Base-by-base conservation (phyloP, 2,113 vertebrate genomes). In the Asarcornis scutulata region DNA sequence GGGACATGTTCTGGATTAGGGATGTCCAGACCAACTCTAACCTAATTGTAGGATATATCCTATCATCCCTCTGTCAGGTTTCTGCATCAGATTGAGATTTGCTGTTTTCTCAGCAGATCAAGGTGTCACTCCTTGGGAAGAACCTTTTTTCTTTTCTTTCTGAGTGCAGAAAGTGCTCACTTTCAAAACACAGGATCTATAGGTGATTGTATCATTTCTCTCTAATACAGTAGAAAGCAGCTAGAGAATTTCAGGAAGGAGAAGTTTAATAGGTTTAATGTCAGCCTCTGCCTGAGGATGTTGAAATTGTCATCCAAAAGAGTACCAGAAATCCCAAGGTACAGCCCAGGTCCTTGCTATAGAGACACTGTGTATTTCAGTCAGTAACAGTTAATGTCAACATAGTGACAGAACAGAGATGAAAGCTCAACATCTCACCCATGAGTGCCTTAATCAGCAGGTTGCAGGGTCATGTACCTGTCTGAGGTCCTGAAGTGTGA, bases 121-220 rank as follows among this genome's bases (percentile, higher is more conserved):
- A 52, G 13, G 2, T 1, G 6, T 71, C 10, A 21, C 6, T 55
- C 10, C 13, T 59, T 16, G 34, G 18, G 46, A n/a, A 58, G 29
- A 55, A 58, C 32, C 1, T 38, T 73, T 56, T 44, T 14, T 83
- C 34, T 10, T 56, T 7, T 32, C 48, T 75, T 42, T 46, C 15
- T 0, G 0, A 80, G 48, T 7, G 4, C 5, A 52, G 48, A 68
- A 7, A 5, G 42, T 8, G 7, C 7, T 76, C 11, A 23, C 5
- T 27, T 88, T 86, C 63, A 80, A 76, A 86, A 63, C n/a, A 32
- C 17, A 34, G 32, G 22, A 75, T 9, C 42, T 26, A 52, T 17
- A 40, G 29, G 5, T 73, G 8, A 76, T 16, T 3, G 1, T 5
- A 50, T 1, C 40, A 66, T 32, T 13, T 3, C 1, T 27, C 46